Base-by-base conservation (phyloP, 2,888 invertebrate species). In the Tetanocera ferruginea region DNA sequence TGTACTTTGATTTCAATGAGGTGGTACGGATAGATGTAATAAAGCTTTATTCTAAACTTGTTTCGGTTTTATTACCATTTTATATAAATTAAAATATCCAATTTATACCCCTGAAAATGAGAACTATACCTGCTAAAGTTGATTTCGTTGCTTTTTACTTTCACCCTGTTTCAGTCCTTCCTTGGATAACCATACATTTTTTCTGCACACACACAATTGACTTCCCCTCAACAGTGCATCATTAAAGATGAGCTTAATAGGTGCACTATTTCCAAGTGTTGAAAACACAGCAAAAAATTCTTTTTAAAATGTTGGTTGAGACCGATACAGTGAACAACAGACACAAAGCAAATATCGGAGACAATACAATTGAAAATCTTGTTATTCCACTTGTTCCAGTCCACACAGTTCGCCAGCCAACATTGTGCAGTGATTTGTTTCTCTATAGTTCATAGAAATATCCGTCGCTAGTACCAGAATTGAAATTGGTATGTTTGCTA, bases 201-300 rank as follows among this genome's bases (percentile, higher is more conserved):
- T 49, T 77, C 71, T 70, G 77, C 76, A 78, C 78, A 28, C 76
- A 80, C 80, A 80, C 76, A 77, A 76, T 70, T 76, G 69, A 52
- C 60, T 57, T 49, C 62, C 72, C 76, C 67, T 71, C 52, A 73
- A 67, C 79, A 77, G 79, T 80, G 25, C 66, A 75, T 75, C 75
- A 14, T 23, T 55, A 66, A 75, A 43, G 64, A 60, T 74, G 52
- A 49, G 72, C 71, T 72, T 9, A 62, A 64, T 72, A 43, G 19
- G 25, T 55, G 55, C 66, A 52, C 73, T 28, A 55, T 55, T 73
- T 67, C 66, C 60, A 52, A 75, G 52, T 75, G 67, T 69, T 52
- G 31, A 37, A 67, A 34, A 67, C 62, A 74, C 75, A 66, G 66
- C 66, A 75, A 75, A 28, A 49, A 73, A 55, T 52, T 62, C 43